phyloP scores from a whole-genome alignment of 92 coral and sea anemone genomes.

The Hydrozoanthus gracilis region DNA sequence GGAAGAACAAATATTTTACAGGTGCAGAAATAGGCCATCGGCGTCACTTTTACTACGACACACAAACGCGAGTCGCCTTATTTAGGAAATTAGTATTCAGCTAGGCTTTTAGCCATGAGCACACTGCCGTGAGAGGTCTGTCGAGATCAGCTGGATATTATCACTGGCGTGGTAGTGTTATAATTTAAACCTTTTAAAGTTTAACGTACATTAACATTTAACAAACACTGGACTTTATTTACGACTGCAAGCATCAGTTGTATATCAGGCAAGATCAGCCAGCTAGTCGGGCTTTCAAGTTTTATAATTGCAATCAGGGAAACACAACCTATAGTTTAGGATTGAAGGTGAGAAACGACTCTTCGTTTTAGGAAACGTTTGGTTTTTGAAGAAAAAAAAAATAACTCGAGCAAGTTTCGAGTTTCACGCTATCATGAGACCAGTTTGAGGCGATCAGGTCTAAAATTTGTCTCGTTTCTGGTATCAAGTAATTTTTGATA shows the following conservation, averaged over 20 bases:
- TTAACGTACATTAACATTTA: constrained; percentile 7
- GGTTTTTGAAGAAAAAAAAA: too few species aligned
- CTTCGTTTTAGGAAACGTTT: neutral
- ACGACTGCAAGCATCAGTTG: neutral
- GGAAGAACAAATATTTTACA: constrained; percentile 23
- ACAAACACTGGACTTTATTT: neutral
- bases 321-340: neutral
- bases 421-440: too few species aligned
- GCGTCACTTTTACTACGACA: constrained; percentile 23
- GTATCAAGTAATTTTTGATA: neutral
- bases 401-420: too few species aligned
- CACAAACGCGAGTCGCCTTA: neutral
- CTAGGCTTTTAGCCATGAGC: neutral
- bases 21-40: constrained; percentile 21
- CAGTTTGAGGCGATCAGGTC: too few species aligned
- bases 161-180: neutral
- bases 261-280: neutral
- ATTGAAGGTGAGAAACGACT: neutral
- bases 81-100: neutral
- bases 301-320: neutral
- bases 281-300: neutral
- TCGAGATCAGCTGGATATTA: constrained; percentile 7
- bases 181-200: neutral
- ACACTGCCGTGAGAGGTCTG: neutral
- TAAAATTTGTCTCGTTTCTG: too few species aligned